These are phyloP conservation scores for Drosophila pallidifrons DNA, from an alignment of 1,140 invertebrate species.

Conservation along the genomic window DNA sequence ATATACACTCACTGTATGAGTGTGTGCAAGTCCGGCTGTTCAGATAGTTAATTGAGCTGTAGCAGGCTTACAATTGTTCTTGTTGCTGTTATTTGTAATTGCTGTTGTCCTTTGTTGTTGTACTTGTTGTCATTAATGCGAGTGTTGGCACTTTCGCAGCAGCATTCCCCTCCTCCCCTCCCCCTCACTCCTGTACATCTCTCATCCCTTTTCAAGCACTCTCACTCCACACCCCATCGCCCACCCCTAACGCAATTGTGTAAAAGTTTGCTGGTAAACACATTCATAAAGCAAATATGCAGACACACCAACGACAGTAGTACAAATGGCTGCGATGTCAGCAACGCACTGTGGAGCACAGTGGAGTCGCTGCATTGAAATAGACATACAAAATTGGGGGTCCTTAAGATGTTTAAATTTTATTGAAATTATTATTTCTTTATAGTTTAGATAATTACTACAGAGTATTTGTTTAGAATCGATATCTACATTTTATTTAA, in stretches of 20 bases:
- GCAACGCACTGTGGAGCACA: slow-evolving; percentile 2
- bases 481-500: too few relatives aligned
- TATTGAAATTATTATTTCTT: too few relatives aligned
- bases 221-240: neutral
- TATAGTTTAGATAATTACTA: too few relatives aligned
- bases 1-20: slow-evolving; percentile 4
- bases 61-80: slow-evolving; percentile 75
- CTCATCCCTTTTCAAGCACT: neutral
- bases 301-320: slow-evolving; percentile 39
- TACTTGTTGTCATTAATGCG: slow-evolving; percentile 77
- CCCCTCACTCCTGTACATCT: neutral
- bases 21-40: slow-evolving; percentile 30
- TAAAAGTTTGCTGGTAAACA: slow-evolving; percentile 80
- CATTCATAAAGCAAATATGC: slow-evolving; percentile 82
- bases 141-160: slow-evolving; percentile 79
- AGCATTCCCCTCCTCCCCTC: slow-evolving; percentile 1
- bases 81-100: slow-evolving; percentile 62
- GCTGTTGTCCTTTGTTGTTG: slow-evolving; percentile 41
- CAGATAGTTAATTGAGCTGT: slow-evolving; percentile 81
- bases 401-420: too few relatives aligned
- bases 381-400: neutral
- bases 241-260: slow-evolving; percentile 31
- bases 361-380: neutral
- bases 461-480: too few relatives aligned
- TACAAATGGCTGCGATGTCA: neutral